phyloP scores from a whole-genome alignment of 2,888 invertebrate genomes.

The Mesoligia furuncula region DNA sequence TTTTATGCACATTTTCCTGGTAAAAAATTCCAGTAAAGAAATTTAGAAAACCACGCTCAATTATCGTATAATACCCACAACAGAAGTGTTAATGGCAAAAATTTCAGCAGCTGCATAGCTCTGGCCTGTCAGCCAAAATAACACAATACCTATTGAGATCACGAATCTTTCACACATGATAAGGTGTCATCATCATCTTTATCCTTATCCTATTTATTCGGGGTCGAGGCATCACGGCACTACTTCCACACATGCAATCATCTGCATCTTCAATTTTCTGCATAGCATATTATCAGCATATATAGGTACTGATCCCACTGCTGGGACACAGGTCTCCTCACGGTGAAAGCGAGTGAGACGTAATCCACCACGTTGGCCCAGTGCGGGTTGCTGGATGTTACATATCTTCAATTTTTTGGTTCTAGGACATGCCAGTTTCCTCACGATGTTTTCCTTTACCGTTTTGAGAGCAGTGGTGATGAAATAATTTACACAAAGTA shows the following conservation, averaged over 20 bases:
- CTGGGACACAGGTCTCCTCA: too few relatives aligned
- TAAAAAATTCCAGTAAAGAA: background rate
- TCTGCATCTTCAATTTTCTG: background rate
- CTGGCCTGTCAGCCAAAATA: background rate
- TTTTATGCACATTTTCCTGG: background rate
- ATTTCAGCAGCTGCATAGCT: background rate
- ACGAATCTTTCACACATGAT: too few relatives aligned
- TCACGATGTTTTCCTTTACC: too few relatives aligned
- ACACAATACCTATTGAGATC: background rate
- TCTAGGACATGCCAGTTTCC: too few relatives aligned
- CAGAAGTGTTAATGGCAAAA: background rate
- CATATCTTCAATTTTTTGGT: too few relatives aligned
- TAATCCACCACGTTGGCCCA: too few relatives aligned
- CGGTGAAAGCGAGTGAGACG: too few relatives aligned
- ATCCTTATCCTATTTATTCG: background rate
- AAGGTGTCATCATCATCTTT: background rate
- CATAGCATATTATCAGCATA: too few relatives aligned
- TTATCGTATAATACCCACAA: background rate
- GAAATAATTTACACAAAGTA: too few relatives aligned
- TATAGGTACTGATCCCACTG: too few relatives aligned
- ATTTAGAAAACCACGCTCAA: background rate
- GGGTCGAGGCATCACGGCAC: background rate
- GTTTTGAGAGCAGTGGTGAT: too few relatives aligned
- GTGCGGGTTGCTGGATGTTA: too few relatives aligned
- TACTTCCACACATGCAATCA: background rate